Base-by-base conservation (phyloP, 1,140 invertebrate species). In the Heliconius hewitsoni region DNA sequence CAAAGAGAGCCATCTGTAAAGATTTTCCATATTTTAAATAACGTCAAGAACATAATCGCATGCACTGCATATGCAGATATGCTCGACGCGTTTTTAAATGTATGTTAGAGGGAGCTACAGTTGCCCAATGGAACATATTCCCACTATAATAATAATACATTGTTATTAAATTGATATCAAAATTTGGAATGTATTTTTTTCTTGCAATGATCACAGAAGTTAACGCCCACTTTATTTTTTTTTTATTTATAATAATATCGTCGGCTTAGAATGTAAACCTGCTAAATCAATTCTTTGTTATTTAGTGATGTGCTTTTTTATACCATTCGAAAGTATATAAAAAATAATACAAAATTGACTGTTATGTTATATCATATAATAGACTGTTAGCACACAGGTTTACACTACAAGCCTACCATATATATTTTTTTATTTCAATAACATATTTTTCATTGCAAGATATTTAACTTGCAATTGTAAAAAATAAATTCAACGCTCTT, bases 1-100 rank as follows among this genome's bases (percentile, higher is more conserved):
- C 83, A 82, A 83, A 77, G 74, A 76, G 81, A 81, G 82, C 82
- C 79, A 85, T 83, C 83, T 85, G 83, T 70, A 85, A 85, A 85
- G 83, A 84, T 78, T 73, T 74, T 79, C 42, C 19, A 76, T 46
- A 74, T 13, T 27, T 27, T 46, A 66, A 55, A 34, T 66, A 16
- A 23, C 60, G 60, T 66, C 60, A 52, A 66, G 60, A 30, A 66
- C 5, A 13, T 30, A 39, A 72, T 72, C 34, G n/a, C 37, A 72
- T 72, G 71, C 71, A 72, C 34, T 42, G 34, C 71, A 9, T 72
- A 42, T 52, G 50, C 18, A 52, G 16, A 19, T 52, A 52, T 72
- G 23, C 60, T 66, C 30, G 60, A 66, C 60, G 60, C 11, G 60
- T n/a, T 66, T 11, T 60, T 18, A 66, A 23, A 30, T 5, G 11